Conservation (phyloP, 2,888 invertebrate species). For the Chloroclystis v-ata region DNA sequence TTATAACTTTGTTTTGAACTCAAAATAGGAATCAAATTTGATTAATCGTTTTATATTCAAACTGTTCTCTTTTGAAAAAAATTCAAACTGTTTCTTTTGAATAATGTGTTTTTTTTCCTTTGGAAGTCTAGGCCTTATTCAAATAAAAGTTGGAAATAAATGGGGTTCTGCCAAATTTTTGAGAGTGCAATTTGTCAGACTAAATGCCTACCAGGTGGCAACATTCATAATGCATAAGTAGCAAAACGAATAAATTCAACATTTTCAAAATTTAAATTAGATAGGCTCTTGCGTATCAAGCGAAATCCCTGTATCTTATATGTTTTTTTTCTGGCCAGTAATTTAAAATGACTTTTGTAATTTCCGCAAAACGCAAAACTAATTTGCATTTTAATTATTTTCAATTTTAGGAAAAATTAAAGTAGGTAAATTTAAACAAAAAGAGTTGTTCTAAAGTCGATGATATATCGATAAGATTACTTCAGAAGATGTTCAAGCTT, state of each 20-base stretch:
- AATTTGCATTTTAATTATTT: too few species aligned
- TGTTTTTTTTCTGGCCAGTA: too few species aligned
- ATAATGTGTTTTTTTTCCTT: slow-evolving; percentile 36
- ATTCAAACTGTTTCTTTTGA: too few species aligned
- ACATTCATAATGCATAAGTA: slow-evolving; percentile 65
- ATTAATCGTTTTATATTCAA: slow-evolving; percentile 35
- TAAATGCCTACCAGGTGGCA: slow-evolving; percentile 62
- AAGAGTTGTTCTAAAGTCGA: neutral
- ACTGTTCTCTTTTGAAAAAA: slow-evolving; percentile 11
- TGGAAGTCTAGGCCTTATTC: slow-evolving; percentile 60
- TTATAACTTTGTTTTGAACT: neutral
- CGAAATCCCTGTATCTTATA: too few species aligned
- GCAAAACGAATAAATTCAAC: neutral
- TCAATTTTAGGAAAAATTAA: too few species aligned
- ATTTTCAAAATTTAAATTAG: too few species aligned
- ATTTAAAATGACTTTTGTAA: too few species aligned
- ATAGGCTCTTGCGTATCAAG: too few species aligned
- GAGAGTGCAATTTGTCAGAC: slow-evolving; percentile 61
- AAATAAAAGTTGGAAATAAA: slow-evolving; percentile 58
- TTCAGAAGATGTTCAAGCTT: slow-evolving; percentile 36
- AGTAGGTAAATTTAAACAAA: neutral
- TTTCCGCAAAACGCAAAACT: too few species aligned
- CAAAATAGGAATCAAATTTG: slow-evolving; percentile 25
- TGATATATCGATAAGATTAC: neutral
- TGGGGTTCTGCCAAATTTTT: slow-evolving; percentile 66